phyloP scores from a whole-genome alignment of 2,888 invertebrate species.

The Sicus ferrugineus region DNA sequence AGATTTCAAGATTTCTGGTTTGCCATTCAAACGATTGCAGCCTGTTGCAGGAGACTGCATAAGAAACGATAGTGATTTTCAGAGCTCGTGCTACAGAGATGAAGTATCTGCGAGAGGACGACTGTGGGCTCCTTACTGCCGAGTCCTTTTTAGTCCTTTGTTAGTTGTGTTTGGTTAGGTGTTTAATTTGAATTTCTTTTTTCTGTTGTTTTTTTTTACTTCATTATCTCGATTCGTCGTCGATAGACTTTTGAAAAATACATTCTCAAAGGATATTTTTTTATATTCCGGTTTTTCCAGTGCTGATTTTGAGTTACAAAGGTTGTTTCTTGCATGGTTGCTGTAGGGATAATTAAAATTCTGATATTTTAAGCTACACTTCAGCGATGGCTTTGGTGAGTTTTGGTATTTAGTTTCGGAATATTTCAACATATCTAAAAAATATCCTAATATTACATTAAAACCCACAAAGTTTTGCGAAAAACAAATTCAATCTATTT shows the following conservation, averaged over 20 bases:
- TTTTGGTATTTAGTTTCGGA: too few species aligned
- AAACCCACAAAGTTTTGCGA: too few species aligned
- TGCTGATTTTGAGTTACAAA: too few species aligned
- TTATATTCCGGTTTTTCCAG: too few species aligned
- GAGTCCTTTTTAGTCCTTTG: neutral
- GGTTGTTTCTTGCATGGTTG: too few species aligned
- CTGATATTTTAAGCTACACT: too few species aligned
- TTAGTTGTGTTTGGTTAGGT: slow-evolving; percentile 3
- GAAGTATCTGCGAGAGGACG: neutral
- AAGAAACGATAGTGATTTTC: neutral
- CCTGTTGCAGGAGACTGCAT: neutral
- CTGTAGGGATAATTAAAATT: too few species aligned
- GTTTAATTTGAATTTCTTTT: slow-evolving; percentile 15
- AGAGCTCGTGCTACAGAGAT: slow-evolving; percentile 8
- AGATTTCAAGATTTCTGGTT: neutral
- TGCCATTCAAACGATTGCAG: neutral
- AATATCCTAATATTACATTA: too few species aligned
- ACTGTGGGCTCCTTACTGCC: neutral
- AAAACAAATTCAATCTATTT: too few species aligned
- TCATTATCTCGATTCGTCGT: neutral
- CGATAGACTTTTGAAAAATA: slow-evolving; percentile 10
- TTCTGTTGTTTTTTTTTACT: neutral
- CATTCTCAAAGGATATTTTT: too few species aligned
- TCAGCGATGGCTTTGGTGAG: too few species aligned
- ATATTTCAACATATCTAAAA: too few species aligned